Base-by-base conservation (phyloP, 2,797 vertebrate species). In the Molossus molossus region DNA sequence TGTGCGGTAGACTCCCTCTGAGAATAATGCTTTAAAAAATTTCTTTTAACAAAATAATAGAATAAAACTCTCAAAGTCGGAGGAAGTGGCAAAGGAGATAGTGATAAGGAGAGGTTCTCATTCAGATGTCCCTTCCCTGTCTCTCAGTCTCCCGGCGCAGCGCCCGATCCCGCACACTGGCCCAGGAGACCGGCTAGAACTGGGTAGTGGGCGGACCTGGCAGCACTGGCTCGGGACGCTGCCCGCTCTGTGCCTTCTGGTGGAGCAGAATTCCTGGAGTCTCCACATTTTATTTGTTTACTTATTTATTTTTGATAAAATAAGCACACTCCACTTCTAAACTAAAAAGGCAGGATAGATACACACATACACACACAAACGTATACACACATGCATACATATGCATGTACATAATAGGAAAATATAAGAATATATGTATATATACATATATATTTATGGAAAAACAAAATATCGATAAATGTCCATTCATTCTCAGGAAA, bases 61-160 rank as follows among this genome's bases (percentile, higher is more conserved):
- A 17, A 53, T 13, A 72, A 64, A 58, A 57, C 8, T 50, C n/a
- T 23, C 15, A 58, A 88, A 75, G 11, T 18, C 9, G 27, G 6
- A 55, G 33, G 13, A 10, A 40, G 9, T 80, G 3, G 72, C 45
- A 62, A 40, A 72, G 55, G 40, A 53, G 45, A 64, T 9, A 62
- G 25, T 50, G 33, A 14, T n/a, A 21, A 27, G 18, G 3, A 23
- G 48, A 11, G 29, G 1, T 57, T n/a, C 48, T 33, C 60, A 55
- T 23, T 55, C 7, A 29, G 17, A 37, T 6, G 4, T 5, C 12
- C 21, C 5, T 83, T 1, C 10, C 20, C 37, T 40, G 48, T 6
- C 6, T 55, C 6, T 58, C 37, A 50, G 53, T 48, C 9, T 1
- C 4, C 3, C 25, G 50, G 0, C 29, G 8, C 2, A 18, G 67